Conservation (phyloP, 1,140 invertebrate genomes). For the Aphelenchoides fujianensis region DNA sequence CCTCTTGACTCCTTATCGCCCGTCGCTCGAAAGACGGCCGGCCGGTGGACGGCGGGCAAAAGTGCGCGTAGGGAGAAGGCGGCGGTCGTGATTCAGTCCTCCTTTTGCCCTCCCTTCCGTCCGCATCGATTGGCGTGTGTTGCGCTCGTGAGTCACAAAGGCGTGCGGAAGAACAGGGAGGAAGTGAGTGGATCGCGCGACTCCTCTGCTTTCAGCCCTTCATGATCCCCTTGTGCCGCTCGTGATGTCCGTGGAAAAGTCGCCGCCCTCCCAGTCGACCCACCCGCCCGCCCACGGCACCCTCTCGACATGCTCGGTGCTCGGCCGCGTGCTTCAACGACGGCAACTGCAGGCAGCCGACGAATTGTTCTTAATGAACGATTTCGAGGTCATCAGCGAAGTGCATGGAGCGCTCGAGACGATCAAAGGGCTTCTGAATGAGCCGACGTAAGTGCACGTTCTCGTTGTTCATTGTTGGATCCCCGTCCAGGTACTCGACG, state of each 20-base stretch:
- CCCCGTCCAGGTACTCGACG: slow-evolving; percentile 25
- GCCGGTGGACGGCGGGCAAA: no score
- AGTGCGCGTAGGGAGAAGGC: no score
- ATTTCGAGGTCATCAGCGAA: slow-evolving; percentile 79
- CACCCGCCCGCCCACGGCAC: not conserved
- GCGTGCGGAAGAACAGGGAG: no score
- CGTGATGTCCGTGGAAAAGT: slow-evolving; percentile 1
- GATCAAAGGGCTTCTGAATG: slow-evolving; percentile 20
- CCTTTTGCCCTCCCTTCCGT: no score
- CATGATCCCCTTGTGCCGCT: no score
- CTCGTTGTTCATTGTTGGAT: slow-evolving; percentile 62
- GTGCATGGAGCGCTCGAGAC: slow-evolving; percentile 62
- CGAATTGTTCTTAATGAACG: slow-evolving; percentile 81
- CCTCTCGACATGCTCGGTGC: slow-evolving; percentile 20
- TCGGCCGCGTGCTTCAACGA: slow-evolving; percentile 39
- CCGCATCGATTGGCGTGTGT: no score
- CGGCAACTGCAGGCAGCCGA: slow-evolving; percentile 69
- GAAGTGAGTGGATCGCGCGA: no score
- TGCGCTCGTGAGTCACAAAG: no score
- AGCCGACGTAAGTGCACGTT: slow-evolving; percentile 66
- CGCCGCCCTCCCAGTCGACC: not conserved
- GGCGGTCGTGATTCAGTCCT: no score
- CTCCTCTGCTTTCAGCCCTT: no score
- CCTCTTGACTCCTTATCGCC: no score
- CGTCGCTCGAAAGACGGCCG: no score